Evolutionary conservation across 2,888 invertebrate genomes (phyloP), one percentile per base, ranked within the genome.

Genomic region (Allygus modestus): DNA sequence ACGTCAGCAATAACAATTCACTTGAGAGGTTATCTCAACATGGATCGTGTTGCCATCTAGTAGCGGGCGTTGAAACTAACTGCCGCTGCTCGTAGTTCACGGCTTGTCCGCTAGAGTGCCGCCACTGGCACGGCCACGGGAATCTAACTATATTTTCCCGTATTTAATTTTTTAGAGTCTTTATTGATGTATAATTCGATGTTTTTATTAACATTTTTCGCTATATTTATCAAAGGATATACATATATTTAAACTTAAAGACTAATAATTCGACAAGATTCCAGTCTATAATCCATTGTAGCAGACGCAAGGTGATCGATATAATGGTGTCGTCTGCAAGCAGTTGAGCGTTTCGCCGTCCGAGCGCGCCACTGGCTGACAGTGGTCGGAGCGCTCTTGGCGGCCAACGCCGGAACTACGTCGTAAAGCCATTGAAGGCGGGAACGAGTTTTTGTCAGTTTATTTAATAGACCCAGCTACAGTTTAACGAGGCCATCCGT

Each of bases 301-400:
- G 46, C 65, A 65, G 17, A 31, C 58, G 31, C 46, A 58, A 58
- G 33, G 51, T 58, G 33, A 71, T 69, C 69, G 43, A 82, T 71
- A 46, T 0, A 23, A 20, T 11, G 33, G 26, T 23, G 20, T 26
- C 7, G 23, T 11, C 23, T n/a, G 37, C 37, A 33, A 31, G 58
- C 54, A 86, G 85, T 86, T 86, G 81, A 81, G 85, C 84, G 58
- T 84, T 81, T 83, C 83, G 85, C 85, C 85, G 73, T 46, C 61
- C 81, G 85, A 65, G 43, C 54, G 73, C 43, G 79, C 58, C 54
- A 43, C 82, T 37, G 37, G 58, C 77, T 23, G 1, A 5, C 73
- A 58, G 82, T 28, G 33, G 9, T 85, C 83, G 82, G 61, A 86
- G 84, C 85, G 86, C 71, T 73, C 86, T 86, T 61, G 26, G 69